These are phyloP conservation scores for Sebastes schlegelii DNA, from an alignment of 2,113 vertebrate species.

Conservation along the genomic window DNA sequence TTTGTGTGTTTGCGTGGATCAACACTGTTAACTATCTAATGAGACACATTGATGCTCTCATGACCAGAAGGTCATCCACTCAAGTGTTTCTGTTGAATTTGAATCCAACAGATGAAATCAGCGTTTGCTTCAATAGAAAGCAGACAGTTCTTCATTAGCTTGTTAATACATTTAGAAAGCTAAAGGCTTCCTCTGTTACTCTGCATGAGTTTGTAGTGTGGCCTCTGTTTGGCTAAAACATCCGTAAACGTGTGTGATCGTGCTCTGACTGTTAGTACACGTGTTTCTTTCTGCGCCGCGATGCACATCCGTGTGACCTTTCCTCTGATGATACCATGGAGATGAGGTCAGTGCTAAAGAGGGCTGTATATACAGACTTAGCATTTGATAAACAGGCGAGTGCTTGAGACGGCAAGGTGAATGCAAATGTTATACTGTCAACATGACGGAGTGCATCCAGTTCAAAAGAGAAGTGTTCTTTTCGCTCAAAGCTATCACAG, in stretches of 20 bases:
- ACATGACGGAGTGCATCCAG: background rate
- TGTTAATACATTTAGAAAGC: background rate
- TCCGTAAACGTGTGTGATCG: background rate
- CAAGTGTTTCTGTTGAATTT: background rate
- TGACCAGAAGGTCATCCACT: background rate
- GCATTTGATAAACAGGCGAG: conserved; percentile 12
- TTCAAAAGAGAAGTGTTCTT: background rate
- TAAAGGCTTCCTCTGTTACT: background rate
- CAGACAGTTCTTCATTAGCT: background rate
- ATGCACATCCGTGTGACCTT: conserved; percentile 9
- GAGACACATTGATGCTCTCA: background rate
- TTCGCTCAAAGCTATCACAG: background rate
- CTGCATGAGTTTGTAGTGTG: too few species aligned
- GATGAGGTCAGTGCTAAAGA: background rate
- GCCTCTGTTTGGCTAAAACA: background rate
- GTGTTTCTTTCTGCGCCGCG: background rate
- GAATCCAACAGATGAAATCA: background rate
- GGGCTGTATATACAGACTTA: background rate
- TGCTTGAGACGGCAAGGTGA: background rate
- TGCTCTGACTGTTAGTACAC: background rate
- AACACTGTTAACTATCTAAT: background rate
- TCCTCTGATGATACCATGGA: background rate
- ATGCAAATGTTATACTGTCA: background rate
- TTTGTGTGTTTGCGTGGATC: background rate
- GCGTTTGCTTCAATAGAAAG: background rate